Base-by-base conservation (phyloP, 2,888 invertebrate genomes). In the Cosmia trapezina region DNA sequence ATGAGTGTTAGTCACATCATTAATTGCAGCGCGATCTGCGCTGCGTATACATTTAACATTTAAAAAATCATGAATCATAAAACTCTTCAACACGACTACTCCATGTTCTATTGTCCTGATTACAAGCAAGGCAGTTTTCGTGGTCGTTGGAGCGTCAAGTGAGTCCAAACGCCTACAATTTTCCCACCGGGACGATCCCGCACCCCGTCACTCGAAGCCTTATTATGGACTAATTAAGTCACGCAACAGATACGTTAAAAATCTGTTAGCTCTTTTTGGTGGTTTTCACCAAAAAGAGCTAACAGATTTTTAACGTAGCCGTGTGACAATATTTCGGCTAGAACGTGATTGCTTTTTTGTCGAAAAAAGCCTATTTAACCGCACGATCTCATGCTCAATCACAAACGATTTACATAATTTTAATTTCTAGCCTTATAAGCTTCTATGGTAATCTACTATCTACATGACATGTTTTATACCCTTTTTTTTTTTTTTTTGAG, bases 141-240 rank as follows among this genome's bases (percentile, higher is more conserved):
- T 94, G 93, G 88, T 86, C 94, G 89, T 81, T 94, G 94, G 87
- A 94, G 95, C 95, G 93, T 91, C 93, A 93, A 93, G 93, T 93
- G 93, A 89, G 91, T 89, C 92, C 91, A 90, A 91, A 91, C 92
- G 93, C 91, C 91, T 89, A 91, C 91, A 89, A 90, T 93, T 89
- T 95, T 95, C 95, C 94, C 95, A 95, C 90, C 89, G 89, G 86
- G 86, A 87, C 88, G 86, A 88, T 83, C 88, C 84, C 77, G 76
- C 81, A 85, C 87, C 85, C 86, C 88, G 89, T 89, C 92, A 90
- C 89, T 90, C 88, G 94, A 94, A 94, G 92, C 94, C 94, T 89
- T 92, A 93, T 89, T 88, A 88, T 80, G 61, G 80, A 80, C 86
- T 90, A 91, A 92, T 92, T 91, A 91, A 88, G 85, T 88, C 86